Conservation (phyloP, 2,113 vertebrate genomes). For the Rhinolophus sinicus region DNA sequence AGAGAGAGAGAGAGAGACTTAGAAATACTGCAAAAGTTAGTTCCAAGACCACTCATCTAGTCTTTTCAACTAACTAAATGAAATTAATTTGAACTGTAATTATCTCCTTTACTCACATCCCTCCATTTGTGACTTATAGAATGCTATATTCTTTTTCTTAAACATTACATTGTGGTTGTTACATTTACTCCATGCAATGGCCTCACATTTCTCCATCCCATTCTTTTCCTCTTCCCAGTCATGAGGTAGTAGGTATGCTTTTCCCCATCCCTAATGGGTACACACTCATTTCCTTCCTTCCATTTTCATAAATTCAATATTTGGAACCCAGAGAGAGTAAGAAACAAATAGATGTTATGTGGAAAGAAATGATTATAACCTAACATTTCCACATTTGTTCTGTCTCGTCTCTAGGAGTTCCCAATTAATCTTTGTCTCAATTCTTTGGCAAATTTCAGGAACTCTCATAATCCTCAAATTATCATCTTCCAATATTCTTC, state of each 20-base stretch:
- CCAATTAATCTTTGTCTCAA: constrained; percentile 26
- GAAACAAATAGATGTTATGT: constrained; percentile 22
- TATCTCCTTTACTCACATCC: background rate
- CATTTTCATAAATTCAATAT: constrained; percentile 33
- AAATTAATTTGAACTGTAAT: constrained; percentile 8
- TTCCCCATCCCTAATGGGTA: background rate
- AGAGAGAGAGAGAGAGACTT: background rate
- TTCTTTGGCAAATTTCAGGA: constrained; percentile 21
- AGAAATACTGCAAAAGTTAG: background rate
- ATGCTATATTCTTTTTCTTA: background rate
- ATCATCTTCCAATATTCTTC: constrained; percentile 17
- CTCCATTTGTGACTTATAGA: background rate
- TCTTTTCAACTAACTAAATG: background rate
- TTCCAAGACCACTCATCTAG: background rate
- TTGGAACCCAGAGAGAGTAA: background rate
- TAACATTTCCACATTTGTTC: background rate
- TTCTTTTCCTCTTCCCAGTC: background rate
- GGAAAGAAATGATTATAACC: constrained; percentile 41
- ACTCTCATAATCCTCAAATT: constrained; percentile 24
- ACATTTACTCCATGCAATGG: background rate
- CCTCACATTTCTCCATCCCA: background rate
- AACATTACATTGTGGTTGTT: background rate
- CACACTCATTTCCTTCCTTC: background rate
- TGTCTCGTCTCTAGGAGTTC: background rate
- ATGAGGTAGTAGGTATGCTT: background rate